phyloP scores from a whole-genome alignment of 92 coral and sea anemone species.

The Anthopleura xanthogrammica region DNA sequence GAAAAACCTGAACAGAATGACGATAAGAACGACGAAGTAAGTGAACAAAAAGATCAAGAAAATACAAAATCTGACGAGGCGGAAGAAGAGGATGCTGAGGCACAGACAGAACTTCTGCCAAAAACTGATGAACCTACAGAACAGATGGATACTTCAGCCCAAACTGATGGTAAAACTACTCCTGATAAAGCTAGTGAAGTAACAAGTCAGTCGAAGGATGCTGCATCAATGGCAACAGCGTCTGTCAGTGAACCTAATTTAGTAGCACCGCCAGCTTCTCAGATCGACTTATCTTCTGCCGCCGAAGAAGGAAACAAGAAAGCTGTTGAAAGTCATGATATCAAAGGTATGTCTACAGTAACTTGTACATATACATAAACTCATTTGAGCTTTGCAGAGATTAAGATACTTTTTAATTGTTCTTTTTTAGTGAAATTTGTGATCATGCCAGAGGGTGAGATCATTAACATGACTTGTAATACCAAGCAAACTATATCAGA shows the following conservation, averaged over 20 bases:
- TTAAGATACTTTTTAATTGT: not conserved
- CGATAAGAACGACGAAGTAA: constrained; percentile 23
- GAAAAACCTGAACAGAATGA: constrained; percentile 14
- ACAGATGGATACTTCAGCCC: constrained; percentile 34
- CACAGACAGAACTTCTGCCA: constrained; percentile 16
- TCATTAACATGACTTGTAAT: constrained; percentile 62
- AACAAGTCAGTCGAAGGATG: not conserved
- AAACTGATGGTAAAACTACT: constrained; percentile 42
- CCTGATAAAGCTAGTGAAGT: constrained; percentile 34
- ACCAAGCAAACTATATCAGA: constrained; percentile 64
- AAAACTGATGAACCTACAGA: constrained; percentile 30
- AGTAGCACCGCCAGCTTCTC: constrained; percentile 79
- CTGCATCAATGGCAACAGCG: constrained; percentile 31
- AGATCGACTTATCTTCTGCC: constrained; percentile 49
- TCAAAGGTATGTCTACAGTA: constrained; percentile 17
- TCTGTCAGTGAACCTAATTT: constrained; percentile 55
- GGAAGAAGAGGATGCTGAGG: constrained; percentile 12
- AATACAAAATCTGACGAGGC: constrained; percentile 4
- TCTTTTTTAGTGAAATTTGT: constrained; percentile 71
- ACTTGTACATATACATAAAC: not conserved
- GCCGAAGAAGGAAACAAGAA: constrained; percentile 19
- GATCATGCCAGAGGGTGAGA: constrained; percentile 92
- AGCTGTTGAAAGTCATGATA: constrained; percentile 23
- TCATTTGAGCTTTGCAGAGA: not conserved
- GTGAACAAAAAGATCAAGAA: constrained; percentile 28